A percentile compares a stretch with the other conserved stretches of the same genome.
These are phyloP conservation scores for Belonocnema kinseyi DNA, from an alignment of 1,140 invertebrate species.

Conservation along the genomic window DNA sequence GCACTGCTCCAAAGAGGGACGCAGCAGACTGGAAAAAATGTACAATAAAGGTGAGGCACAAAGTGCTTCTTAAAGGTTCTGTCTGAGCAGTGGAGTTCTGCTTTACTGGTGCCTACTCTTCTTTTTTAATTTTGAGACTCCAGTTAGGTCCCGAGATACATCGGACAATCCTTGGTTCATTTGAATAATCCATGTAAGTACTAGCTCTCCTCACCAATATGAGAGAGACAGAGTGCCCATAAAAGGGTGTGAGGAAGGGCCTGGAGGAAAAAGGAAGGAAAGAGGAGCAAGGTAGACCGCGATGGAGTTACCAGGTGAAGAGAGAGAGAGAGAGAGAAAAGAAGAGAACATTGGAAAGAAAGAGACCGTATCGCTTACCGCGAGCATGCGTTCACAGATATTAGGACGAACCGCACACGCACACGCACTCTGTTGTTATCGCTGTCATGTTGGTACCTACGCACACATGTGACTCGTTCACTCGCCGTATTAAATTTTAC, in stretches of 20 bases:
- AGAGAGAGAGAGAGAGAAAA: slow-evolving; percentile 35
- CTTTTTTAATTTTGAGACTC: slow-evolving; percentile 73
- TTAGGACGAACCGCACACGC: slow-evolving; percentile 58
- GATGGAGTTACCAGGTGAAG: slow-evolving; percentile 43
- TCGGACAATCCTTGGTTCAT: slow-evolving; percentile 69
- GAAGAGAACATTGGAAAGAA: slow-evolving; percentile 38
- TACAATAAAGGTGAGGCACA: slow-evolving; percentile 29
- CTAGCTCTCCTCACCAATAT: slow-evolving; percentile 58
- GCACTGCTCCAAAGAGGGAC: slow-evolving; percentile 23
- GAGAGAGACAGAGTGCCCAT: slow-evolving; percentile 53
- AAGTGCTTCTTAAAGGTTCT: slow-evolving; percentile 29
- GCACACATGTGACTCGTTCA: slow-evolving; percentile 41
- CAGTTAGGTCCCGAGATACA: slow-evolving; percentile 69
- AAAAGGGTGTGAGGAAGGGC: slow-evolving; percentile 27
- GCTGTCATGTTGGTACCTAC: slow-evolving; percentile 37
- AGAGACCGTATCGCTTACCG: slow-evolving; percentile 62
- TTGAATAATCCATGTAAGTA: slow-evolving; percentile 74
- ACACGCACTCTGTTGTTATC: neutral
- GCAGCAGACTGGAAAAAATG: slow-evolving; percentile 29
- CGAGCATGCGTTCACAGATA: slow-evolving; percentile 62
- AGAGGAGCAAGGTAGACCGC: slow-evolving; percentile 28
- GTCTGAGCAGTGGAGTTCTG: slow-evolving; percentile 39
- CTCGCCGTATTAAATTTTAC: slow-evolving; percentile 60
- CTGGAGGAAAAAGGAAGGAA: slow-evolving; percentile 27
- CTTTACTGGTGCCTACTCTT: slow-evolving; percentile 51